Evolutionary conservation across 2,113 vertebrate species (phyloP), one percentile per base, ranked within the genome.

Genomic region (Micronycteris hirsuta): DNA sequence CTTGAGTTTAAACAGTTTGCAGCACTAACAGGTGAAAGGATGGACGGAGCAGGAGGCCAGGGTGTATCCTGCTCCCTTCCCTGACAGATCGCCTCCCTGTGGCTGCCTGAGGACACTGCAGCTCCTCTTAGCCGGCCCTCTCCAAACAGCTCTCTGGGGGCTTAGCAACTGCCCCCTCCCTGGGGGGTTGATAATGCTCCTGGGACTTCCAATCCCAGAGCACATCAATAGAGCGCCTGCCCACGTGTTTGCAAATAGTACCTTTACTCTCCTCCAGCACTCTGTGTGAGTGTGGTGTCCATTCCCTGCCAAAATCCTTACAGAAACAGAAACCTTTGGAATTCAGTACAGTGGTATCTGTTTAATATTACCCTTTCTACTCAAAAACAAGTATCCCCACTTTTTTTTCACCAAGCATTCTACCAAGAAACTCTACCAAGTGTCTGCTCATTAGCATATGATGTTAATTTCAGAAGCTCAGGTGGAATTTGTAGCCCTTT

Each of bases 401-500:
- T n/a, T 65, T 91, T 71, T 78, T 82, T 88, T 73, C 76, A 26
- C 28, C 45, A 28, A 93, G 26, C 24, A 31, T 12, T 11, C 58
- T 13, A 61, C 58, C 56, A 93, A 94, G 76, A 47, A 84, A 67
- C 3, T 58, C 56, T 74, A 80, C 1, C 10, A 70, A 54, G 38
- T 86, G 89, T 89, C 38, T 91, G 33, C 45, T 94, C 17, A 20
- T 68, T n/a, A 91, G n/a, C 15, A 54, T 74, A 45, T 67, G 36
- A 47, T 74, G 4, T 81, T 85, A 45, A 43, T 93, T 95, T 96
- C 63, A 91, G 9, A 83, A 86, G 86, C 71, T 96, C 85, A 70
- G 68, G 92, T 94, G 36, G 36, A 96, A 88, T 94, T 54, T 78
- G 13, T 84, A 85, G 56, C 17, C 76, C 71, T 90, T 93, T 92